Percentiles rank a stretch among this genome's conserved stretches.
Conservation (phyloP, 2,888 invertebrate species). For the Ceriagrion tenellum region DNA sequence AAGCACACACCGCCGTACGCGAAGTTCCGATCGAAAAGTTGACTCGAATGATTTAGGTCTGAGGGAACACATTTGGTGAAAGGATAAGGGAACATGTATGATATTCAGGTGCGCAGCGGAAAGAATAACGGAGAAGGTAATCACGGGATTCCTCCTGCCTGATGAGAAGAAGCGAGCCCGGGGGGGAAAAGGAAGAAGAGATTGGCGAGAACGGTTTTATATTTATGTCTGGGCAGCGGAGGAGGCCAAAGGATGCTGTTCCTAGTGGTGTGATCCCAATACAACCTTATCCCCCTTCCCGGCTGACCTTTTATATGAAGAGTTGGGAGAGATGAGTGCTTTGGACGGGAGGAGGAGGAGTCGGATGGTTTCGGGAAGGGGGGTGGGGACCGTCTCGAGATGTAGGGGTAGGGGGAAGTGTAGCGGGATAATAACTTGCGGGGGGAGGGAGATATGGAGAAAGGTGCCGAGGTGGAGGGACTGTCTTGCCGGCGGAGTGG, state of each 20-base stretch:
- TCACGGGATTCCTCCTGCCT: neutral
- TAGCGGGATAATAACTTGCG: conserved; percentile 15
- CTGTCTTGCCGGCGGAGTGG: neutral
- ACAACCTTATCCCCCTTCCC: neutral
- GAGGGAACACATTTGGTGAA: neutral
- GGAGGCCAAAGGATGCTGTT: too few species aligned
- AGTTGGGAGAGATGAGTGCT: neutral
- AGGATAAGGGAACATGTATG: neutral
- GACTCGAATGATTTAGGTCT: neutral
- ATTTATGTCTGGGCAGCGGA: too few species aligned
- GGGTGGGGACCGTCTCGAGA: neutral
- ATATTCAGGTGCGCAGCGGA: neutral
- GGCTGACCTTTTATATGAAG: conserved; percentile 28
- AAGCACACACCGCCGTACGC: too few species aligned
- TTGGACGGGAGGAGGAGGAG: neutral
- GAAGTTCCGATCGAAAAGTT: too few species aligned
- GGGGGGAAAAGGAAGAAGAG: too few species aligned
- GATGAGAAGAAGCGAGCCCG: neutral
- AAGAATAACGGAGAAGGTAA: neutral
- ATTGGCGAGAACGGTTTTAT: too few species aligned
- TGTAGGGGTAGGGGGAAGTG: neutral
- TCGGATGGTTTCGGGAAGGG: neutral
- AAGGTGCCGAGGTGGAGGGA: neutral
- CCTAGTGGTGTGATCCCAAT: conserved; percentile 33
- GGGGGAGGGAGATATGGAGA: neutral